Evolutionary conservation across 2,797 vertebrate genomes (phyloP), one percentile per base, ranked within the genome.

Genomic region (Perodicticus potto): DNA sequence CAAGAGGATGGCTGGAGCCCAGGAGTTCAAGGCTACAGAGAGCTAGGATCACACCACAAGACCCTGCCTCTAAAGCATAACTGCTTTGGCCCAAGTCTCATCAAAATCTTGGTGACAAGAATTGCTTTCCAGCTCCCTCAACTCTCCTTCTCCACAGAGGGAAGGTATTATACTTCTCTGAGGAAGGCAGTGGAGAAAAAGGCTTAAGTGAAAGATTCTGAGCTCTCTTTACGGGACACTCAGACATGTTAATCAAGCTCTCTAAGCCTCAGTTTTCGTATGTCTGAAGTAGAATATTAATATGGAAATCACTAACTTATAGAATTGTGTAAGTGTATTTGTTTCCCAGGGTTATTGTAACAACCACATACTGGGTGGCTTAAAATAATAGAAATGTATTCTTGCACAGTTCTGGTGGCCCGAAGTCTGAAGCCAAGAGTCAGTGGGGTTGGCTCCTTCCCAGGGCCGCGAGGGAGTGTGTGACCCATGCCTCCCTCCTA

Each of bases 401-500:
- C n/a, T 20, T 19, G 40, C 23, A 2, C 13, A 4, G 34, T 49
- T 70, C 76, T 53, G 57, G 65, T 63, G 8, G 13, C 29, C 88
- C 13, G 43, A 85, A 40, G 13, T 27, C 63, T 2, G 11, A 55
- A n/a, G 27, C 20, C 32, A 2, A 43, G 34, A 85, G 37, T 20
- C 11, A 3, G 82, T 5, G 43, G 61, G 61, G 27, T 29, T 20
- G 74, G 27, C 32, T 43, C 69, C 82, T 40, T 72, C 49, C 7
- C 0, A 20, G 40, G n/a, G 25, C 29, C 2, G 1, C 10, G 13
- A 67, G 40, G 53, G 5, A 37, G 8, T 27, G 5, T 57, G 27
- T 82, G 27, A 12, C 5, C 22, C 0, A 8, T 0, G 3, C 32
- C 27, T 32, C 37, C 49, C 19, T 65, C 55, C 37, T 25, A 0